Evolutionary conservation across 2,888 invertebrate species (phyloP), one percentile per base, ranked within the genome.

Genomic region (Papilio elwesi): DNA sequence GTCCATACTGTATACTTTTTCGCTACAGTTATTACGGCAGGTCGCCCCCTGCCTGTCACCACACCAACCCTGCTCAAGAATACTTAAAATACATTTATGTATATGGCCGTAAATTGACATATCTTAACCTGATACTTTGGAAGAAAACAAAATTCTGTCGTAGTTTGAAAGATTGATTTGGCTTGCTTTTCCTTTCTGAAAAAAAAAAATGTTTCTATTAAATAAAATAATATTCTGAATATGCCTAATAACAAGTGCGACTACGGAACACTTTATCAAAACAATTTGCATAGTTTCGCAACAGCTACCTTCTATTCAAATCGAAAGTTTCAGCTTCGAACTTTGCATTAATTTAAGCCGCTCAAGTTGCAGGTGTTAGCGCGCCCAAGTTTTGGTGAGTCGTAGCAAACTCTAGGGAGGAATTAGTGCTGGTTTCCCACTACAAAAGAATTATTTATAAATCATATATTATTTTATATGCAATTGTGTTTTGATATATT

Each of bases 321-420:
- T 69, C 62, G 59, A 49, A 59, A n/a, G 68, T 62, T 62, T n/a
- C 26, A 38, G 15, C 26, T 67, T 53, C 36, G 36, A 66, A 66
- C 66, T 66, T 49, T 52, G 15, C 49, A 51, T 68, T 57, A 59
- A 49, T 68, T 68, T 59, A 59, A 68, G 59, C 68, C 43, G 57
- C 59, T 26, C 55, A 59, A 57, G 68, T 26, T 68, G n/a, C 68
- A 57, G 68, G 57, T 68, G 55, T 49, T 26, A 57, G 68, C 49
- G 68, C 57, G 26, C 59, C 48, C 36, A 49, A 57, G 59, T 68
- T 68, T 26, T 26, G 49, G 36, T 59, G 9, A 59, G 38, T 59
- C 38, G 36, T 59, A 59, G 59, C 38, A 38, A 59, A 59, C 59
- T 59, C 59, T 59, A 59, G 59, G n/a, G 38, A 59, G 59, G 59